Conservation (phyloP, 2,888 invertebrate species). For the Nomada hirtipes region DNA sequence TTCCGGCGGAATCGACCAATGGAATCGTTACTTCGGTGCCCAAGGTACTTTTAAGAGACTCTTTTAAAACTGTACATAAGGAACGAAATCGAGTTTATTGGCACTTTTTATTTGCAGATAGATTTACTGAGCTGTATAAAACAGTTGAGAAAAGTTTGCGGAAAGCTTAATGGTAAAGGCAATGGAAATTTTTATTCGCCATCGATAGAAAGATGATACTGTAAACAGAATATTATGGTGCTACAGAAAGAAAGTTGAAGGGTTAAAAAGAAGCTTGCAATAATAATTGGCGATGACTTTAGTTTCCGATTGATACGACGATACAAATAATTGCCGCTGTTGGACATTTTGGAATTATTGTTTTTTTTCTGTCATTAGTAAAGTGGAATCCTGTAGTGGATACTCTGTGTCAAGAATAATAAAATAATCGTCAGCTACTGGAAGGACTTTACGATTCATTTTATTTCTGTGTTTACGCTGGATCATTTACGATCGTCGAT, state of each 20-base stretch:
- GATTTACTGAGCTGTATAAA: background rate
- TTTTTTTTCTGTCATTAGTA: too few relatives aligned
- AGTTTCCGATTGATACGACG: too few relatives aligned
- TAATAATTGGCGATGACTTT: too few relatives aligned
- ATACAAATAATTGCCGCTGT: too few relatives aligned
- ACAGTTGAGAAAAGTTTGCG: too few relatives aligned
- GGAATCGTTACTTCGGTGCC: background rate
- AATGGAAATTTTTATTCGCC: too few relatives aligned
- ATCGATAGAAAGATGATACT: too few relatives aligned
- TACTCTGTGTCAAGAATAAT: background rate
- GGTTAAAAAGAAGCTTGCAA: too few relatives aligned
- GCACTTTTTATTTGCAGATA: background rate
- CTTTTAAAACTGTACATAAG: background rate
- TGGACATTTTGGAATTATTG: too few relatives aligned
- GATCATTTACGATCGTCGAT: conserved; percentile 25
- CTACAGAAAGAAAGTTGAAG: too few relatives aligned
- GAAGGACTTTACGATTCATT: background rate
- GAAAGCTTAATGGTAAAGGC: too few relatives aligned
- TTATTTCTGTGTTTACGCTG: conserved; percentile 16
- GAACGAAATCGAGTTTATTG: background rate
- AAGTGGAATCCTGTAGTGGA: background rate
- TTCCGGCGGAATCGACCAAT: conserved; percentile 1
- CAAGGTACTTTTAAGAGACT: conserved; percentile 9
- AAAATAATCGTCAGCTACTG: background rate
- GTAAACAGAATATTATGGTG: too few relatives aligned